Evolutionary conservation across 2,888 invertebrate genomes (phyloP), one percentile per base, ranked within the genome.

Genomic region (Gastrophysa polygoni): DNA sequence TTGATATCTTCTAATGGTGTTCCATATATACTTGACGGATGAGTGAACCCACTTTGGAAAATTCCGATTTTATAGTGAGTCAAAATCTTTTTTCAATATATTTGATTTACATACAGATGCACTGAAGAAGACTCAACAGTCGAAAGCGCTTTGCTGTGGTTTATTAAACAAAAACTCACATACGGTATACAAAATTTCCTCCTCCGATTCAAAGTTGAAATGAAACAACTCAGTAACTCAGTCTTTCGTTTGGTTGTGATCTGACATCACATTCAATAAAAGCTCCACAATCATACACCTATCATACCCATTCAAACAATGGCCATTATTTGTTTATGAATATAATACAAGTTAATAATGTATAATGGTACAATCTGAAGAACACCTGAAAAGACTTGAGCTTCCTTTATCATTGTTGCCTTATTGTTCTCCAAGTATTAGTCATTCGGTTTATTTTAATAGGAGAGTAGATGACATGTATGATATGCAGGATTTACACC

Each of bases 301-400:
- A 38, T 38, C 38, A n/a, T n/a, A 38, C 14, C 6, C 38, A n/a
- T 38, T 38, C 38, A 38, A 38, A 38, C 38, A 38, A 38, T 38
- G 38, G 38, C 38, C n/a, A n/a, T n/a, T 38, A 14, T 38, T 38
- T 38, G 38, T 38, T 38, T 38, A 14, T 32, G 32, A 32, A 32
- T 32, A 32, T 32, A 32, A 32, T 32, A 10, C 32, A 11, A 32
- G 32, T 32, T 32, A 11, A 59, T 59, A 52, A 59, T 52, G 52
- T 59, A 59, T 59, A 47, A 51, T 51, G 51, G 58, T 58, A 44
- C 58, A 58, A 32, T 52, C 49, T 16, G 52, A 24, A 59, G 52
- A 59, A 59, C 59, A 59, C 59, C 59, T 59, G 59, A 59, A 59
- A 48, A 47, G 47, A 59, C 54, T 24, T 59, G 47, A 47, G 51